These are phyloP conservation scores for Ormyrus labotus DNA, from an alignment of 2,888 invertebrate genomes.

Conservation along the genomic window DNA sequence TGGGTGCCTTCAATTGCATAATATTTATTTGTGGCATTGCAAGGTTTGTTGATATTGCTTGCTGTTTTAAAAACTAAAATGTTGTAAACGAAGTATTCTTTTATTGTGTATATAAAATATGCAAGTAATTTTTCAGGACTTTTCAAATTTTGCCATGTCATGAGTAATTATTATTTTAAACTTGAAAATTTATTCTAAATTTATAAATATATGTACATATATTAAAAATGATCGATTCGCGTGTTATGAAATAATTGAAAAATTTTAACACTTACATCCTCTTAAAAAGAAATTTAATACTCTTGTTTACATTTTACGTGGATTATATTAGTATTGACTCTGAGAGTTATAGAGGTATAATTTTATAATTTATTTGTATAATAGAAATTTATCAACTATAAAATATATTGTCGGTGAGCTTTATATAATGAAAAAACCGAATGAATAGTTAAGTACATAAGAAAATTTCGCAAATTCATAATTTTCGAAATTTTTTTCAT, in stretches of 20 bases:
- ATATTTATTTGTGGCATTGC: too few species aligned
- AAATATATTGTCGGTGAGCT: slow-evolving; percentile 38
- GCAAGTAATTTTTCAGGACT: too few species aligned
- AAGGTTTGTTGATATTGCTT: too few species aligned
- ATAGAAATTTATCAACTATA: slow-evolving; percentile 32
- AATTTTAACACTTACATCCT: slow-evolving; percentile 17
- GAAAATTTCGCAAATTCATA: neutral
- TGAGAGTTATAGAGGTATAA: slow-evolving; percentile 36
- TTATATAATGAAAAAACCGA: slow-evolving; percentile 14
- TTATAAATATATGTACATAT: too few species aligned
- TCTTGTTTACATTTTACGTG: slow-evolving; percentile 36
- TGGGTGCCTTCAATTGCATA: too few species aligned
- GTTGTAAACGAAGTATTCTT: too few species aligned
- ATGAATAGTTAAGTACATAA: neutral
- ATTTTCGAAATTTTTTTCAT: slow-evolving; percentile 5
- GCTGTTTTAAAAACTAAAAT: too few species aligned
- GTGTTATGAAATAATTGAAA: neutral
- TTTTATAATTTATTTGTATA: slow-evolving; percentile 54
- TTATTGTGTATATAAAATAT: too few species aligned
- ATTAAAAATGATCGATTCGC: neutral
- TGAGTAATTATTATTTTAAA: too few species aligned
- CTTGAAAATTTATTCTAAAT: too few species aligned
- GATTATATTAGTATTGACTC: slow-evolving; percentile 45
- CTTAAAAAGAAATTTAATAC: slow-evolving; percentile 36
- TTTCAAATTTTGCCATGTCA: too few species aligned